Evolutionary conservation across 2,797 vertebrate species (phyloP), one percentile per base, ranked within the genome.

Genomic region (Pseudomugil gertrudae): DNA sequence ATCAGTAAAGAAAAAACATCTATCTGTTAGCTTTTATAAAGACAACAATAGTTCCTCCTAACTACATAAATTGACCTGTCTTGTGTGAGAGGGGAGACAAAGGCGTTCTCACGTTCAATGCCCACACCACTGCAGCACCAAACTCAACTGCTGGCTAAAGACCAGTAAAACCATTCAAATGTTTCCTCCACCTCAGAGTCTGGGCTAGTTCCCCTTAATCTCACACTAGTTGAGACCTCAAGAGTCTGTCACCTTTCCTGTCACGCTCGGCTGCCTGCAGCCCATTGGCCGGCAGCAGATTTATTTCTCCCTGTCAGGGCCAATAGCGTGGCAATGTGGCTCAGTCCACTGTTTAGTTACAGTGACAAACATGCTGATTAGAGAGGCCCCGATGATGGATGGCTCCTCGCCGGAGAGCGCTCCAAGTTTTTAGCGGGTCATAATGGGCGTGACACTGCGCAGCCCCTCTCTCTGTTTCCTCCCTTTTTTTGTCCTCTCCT

Each of bases 361-460:
- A 92, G 94, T 95, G 95, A 95, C 94, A 94, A 94, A 93, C 94
- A 92, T 93, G 80, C 85, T 94, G 95, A 95, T 94, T 93, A 93
- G 91, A 90, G 90, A 93, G 90, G 92, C 93, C 91, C 65, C 55
- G 60, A 92, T 95, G 96, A 96, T 96, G 94, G 92, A 95, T 95
- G 95, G 94, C 90, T 77, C 91, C 94, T 93, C 76, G 91, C 91
- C 80, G 88, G 89, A 92, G 93, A 95, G 93, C 91, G 91, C 89
- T 92, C 93, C 86, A 92, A 93, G 93, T 94, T 95, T 94, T 95
- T 95, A 96, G 94, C 93, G 90, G 94, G 91, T 95, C 94, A 93
- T 95, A 95, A 96, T 96, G 92, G 95, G 92, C 90, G 92, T 95
- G 95, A 94, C 93, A 94, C 94, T 95, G 93, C 90, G 87, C 92